Evolutionary conservation across 2,888 invertebrate genomes (phyloP).

Genomic region (Synanthedon formicaeformis): DNA sequence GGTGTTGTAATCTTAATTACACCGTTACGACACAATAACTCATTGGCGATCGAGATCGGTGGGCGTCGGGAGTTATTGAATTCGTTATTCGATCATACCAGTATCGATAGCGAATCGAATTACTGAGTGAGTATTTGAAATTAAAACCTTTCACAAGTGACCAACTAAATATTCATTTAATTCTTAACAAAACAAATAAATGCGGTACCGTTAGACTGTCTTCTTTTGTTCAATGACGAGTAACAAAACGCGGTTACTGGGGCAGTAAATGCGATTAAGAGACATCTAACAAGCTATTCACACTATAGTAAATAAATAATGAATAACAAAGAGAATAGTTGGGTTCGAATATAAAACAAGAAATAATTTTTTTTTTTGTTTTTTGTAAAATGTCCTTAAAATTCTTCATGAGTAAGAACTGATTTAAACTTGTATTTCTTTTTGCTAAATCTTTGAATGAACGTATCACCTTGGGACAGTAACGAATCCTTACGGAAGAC

Average conservation of each 20-base stretch:
- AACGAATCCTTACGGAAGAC: no score
- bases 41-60: conserved; percentile 13
- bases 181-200: background rate
- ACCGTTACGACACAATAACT: conserved; percentile 10
- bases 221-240: background rate
- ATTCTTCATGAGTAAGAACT: no score
- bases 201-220: background rate
- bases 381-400: no score
- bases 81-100: conserved; percentile 9
- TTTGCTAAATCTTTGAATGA: no score
- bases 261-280: background rate
- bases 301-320: no score
- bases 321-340: no score
- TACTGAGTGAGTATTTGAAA: conserved; percentile 5
- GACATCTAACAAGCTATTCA: no score
- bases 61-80: conserved; percentile 15
- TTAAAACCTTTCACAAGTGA: conserved; percentile 1
- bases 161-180: background rate
- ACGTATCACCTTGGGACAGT: no score
- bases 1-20: conserved; percentile 12
- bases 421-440: no score
- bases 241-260: background rate
- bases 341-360: no score
- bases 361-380: no score
- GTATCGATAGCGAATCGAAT: conserved; percentile 7